These are phyloP conservation scores for crab-eating macaque (Macaca fascicularis) DNA, from an alignment of 2,113 vertebrate species.

Conservation along the genomic window DNA sequence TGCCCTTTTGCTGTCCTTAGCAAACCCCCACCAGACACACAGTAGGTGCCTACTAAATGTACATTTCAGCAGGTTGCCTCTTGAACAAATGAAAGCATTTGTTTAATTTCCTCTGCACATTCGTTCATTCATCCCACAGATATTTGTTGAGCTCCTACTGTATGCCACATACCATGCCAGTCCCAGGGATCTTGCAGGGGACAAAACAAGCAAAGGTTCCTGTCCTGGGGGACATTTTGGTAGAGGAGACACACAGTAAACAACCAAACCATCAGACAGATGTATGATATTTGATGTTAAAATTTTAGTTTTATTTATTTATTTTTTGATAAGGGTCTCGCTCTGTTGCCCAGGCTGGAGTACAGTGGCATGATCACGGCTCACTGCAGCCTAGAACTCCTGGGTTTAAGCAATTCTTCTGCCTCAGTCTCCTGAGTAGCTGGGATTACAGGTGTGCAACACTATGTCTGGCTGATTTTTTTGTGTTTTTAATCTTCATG, in stretches of 20 bases:
- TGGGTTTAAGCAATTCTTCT: no score
- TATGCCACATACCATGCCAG: fast-evolving
- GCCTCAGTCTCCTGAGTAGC: not conserved
- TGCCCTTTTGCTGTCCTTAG: not conserved
- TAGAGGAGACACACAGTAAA: not conserved
- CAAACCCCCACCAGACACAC: no score
- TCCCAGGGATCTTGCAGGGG: not conserved
- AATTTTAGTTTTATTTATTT: not conserved
- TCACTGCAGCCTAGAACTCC: no score
- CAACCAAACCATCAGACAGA: not conserved
- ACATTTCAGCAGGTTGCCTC: not conserved
- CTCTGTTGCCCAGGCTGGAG: no score
- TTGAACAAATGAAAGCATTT: not conserved
- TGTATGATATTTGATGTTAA: not conserved
- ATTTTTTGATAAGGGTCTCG: not conserved
- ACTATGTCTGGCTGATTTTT: not conserved
- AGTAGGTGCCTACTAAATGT: fast-evolving
- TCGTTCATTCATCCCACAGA: not conserved
- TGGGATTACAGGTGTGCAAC: not conserved
- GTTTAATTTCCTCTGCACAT: not conserved
- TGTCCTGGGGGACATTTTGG: not conserved
- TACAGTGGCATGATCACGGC: no score
- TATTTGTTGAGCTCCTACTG: not conserved
- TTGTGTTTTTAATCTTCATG: not conserved
- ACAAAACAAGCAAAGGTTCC: not conserved